phyloP scores from a whole-genome alignment of 2,888 invertebrate species.

The Chesias legatella region DNA sequence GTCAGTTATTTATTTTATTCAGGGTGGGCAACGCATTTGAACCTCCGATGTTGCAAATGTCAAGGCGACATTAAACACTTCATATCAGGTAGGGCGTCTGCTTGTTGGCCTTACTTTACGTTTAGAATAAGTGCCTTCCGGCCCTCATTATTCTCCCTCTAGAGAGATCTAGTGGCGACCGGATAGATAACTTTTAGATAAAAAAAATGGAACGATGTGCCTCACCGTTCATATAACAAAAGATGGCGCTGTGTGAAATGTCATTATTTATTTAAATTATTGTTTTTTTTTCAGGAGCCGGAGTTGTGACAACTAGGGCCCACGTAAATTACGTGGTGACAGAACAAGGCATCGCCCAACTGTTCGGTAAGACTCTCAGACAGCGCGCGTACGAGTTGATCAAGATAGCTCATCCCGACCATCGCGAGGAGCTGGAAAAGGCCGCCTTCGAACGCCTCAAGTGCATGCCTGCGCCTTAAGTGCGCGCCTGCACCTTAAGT shows the following conservation, averaged over 20 bases:
- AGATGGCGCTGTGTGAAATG: background rate
- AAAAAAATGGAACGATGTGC: too few relatives aligned
- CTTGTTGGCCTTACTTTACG: too few relatives aligned
- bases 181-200: too few relatives aligned
- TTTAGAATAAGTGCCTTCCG: too few relatives aligned
- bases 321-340: conserved; percentile 97
- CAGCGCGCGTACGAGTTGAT: conserved; percentile 95
- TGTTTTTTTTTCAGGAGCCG: conserved; percentile 83
- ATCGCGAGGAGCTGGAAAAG: conserved; percentile 90
- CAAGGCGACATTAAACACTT: too few relatives aligned
- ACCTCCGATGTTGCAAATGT: too few relatives aligned
- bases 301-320: conserved; percentile 95
- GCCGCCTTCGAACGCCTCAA: conserved; percentile 92
- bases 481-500: conserved; percentile 58
- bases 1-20: too few relatives aligned
- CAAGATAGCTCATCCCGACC: conserved; percentile 93
- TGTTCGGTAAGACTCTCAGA: conserved; percentile 93
- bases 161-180: too few relatives aligned
- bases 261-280: background rate
- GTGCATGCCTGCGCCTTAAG: conserved; percentile 84
- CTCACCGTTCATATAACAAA: too few relatives aligned
- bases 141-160: too few relatives aligned
- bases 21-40: too few relatives aligned
- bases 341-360: conserved; percentile 92
- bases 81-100: too few relatives aligned